These are phyloP conservation scores for Eulemur rufifrons DNA, from an alignment of 2,113 vertebrate species.

Conservation along the genomic window DNA sequence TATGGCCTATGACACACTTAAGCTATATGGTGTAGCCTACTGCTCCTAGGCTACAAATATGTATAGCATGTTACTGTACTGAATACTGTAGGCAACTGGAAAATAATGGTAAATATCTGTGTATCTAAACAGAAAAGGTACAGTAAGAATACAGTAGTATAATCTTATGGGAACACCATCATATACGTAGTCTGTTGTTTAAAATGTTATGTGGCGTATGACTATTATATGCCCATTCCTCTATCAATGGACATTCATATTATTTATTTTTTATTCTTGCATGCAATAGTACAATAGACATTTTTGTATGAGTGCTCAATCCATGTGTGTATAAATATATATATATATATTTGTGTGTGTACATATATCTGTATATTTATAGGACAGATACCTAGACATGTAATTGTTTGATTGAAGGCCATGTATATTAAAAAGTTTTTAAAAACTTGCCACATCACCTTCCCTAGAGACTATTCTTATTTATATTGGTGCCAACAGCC, in stretches of 20 bases:
- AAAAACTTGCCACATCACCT: neutral
- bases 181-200: neutral
- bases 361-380: neutral
- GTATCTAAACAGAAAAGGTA: neutral
- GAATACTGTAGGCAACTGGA: neutral
- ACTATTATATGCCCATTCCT: neutral
- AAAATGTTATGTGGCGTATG: neutral
- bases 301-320: neutral
- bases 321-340: neutral
- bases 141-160: neutral
- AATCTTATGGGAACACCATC: neutral
- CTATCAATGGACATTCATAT: neutral
- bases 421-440: neutral
- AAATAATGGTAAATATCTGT: neutral
- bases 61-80: no score
- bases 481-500: neutral
- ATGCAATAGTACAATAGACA: neutral
- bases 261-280: neutral
- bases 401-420: neutral
- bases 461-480: neutral
- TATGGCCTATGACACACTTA: neutral
- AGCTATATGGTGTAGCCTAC: neutral
- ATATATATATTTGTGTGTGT: neutral
- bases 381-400: neutral
- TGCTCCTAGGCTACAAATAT: neutral